Conservation (phyloP, 2,888 invertebrate genomes). For the Gymnosoma rotundatum region DNA sequence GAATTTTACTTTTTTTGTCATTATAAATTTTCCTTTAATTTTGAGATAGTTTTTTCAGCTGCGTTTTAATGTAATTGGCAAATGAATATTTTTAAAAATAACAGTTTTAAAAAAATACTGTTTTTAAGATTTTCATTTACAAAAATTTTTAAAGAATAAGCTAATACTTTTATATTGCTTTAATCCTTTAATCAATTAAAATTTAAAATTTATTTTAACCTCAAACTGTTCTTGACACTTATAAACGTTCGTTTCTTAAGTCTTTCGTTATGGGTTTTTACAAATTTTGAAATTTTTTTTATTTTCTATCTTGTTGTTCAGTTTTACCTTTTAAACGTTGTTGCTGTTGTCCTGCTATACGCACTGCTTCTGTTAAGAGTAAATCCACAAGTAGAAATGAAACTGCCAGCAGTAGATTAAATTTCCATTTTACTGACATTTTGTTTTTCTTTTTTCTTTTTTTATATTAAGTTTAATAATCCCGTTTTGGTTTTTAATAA, state of each 20-base stretch:
- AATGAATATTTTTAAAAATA: too few relatives aligned
- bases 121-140: too few relatives aligned
- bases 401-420: slow-evolving; percentile 75
- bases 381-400: slow-evolving; percentile 76
- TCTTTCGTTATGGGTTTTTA: not conserved
- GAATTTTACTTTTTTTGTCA: too few relatives aligned
- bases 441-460: slow-evolving; percentile 66
- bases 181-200: too few relatives aligned
- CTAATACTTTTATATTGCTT: too few relatives aligned
- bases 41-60: too few relatives aligned
- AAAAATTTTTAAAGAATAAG: too few relatives aligned
- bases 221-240: too few relatives aligned
- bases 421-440: slow-evolving; percentile 80
- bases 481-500: not conserved
- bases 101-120: too few relatives aligned
- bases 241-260: not conserved
- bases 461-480: slow-evolving; percentile 47
- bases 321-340: slow-evolving; percentile 84
- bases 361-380: slow-evolving; percentile 80
- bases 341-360: slow-evolving; percentile 83
- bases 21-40: too few relatives aligned
- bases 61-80: too few relatives aligned
- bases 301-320: not conserved
- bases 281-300: not conserved
- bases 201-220: too few relatives aligned